phyloP scores from a whole-genome alignment of 1,140 invertebrate species.

The Trachelipus rathkii region DNA sequence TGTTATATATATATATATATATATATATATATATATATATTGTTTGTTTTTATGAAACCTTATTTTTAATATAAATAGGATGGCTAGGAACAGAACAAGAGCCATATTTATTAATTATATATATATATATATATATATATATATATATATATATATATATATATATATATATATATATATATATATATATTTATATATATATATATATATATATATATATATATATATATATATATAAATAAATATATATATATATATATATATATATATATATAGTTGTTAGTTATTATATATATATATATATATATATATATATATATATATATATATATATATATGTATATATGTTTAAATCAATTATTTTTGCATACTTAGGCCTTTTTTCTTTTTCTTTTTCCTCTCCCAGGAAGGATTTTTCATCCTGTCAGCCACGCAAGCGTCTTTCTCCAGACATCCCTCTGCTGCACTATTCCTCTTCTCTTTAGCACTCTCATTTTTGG shows the following conservation, averaged over 20 bases:
- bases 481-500: no score
- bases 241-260: constrained; percentile 13
- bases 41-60: no score
- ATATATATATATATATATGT: constrained; percentile 11
- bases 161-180: constrained; percentile 19
- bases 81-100: no score
- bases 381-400: no score
- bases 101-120: neutral
- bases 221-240: neutral
- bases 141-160: constrained; percentile 20
- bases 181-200: constrained; percentile 2
- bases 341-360: neutral
- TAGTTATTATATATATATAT: neutral
- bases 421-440: no score
- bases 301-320: neutral
- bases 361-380: no score
- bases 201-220: constrained; percentile 2
- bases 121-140: neutral
- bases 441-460: no score
- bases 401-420: no score
- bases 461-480: no score
- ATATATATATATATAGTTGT: neutral
- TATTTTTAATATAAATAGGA: no score
- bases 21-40: no score
- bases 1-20: no score